phyloP scores from a whole-genome alignment of 2,888 invertebrate species.

The Sphaerophoria rueppellii region DNA sequence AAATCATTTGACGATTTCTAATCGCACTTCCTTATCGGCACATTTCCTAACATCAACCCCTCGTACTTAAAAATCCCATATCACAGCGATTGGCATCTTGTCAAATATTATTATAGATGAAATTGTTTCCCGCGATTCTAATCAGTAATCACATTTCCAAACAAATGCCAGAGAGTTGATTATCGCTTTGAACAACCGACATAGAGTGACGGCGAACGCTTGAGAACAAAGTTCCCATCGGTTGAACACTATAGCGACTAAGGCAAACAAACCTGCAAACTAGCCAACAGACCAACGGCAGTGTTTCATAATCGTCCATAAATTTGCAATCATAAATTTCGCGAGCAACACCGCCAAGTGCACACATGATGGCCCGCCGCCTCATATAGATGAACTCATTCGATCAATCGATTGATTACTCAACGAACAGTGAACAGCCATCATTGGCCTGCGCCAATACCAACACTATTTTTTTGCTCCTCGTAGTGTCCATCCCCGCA shows the following conservation, averaged over 20 bases:
- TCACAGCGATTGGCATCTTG: slow-evolving; percentile 55
- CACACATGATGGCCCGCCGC: slow-evolving; percentile 28
- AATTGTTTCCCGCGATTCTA: slow-evolving; percentile 24
- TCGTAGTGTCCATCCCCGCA: slow-evolving; percentile 15
- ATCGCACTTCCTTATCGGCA: slow-evolving; percentile 24
- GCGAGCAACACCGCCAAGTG: slow-evolving; percentile 28
- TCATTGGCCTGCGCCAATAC: slow-evolving; percentile 12
- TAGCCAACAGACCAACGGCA: slow-evolving; percentile 34
- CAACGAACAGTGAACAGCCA: slow-evolving; percentile 44
- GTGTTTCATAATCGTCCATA: slow-evolving; percentile 70
- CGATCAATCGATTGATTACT: slow-evolving; percentile 70
- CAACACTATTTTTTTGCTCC: slow-evolving; percentile 46
- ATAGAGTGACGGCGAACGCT: neutral
- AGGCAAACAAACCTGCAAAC: slow-evolving; percentile 38
- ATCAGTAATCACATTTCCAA: slow-evolving; percentile 2
- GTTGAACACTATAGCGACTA: slow-evolving; percentile 17
- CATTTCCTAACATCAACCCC: slow-evolving; percentile 9
- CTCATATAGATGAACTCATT: slow-evolving; percentile 15
- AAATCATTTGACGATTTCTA: neutral
- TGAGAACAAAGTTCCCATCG: slow-evolving; percentile 12
- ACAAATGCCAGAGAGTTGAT: neutral
- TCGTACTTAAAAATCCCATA: slow-evolving; percentile 26
- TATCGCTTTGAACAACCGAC: slow-evolving; percentile 50
- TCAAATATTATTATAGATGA: slow-evolving; percentile 58
- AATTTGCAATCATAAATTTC: slow-evolving; percentile 68